Evolutionary conservation across 2,888 invertebrate genomes (phyloP).

Genomic region (Automeris io): DNA sequence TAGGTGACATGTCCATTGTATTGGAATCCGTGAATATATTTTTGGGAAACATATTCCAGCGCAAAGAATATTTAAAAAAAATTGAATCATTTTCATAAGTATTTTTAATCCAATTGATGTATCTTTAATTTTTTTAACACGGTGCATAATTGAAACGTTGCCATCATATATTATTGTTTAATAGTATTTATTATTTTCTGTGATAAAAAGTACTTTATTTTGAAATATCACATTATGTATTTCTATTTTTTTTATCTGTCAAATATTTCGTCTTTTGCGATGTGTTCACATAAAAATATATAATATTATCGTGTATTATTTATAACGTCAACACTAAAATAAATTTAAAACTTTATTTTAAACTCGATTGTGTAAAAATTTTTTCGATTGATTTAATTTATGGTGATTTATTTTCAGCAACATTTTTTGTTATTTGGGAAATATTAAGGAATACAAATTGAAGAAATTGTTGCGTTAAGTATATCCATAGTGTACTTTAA

Average conservation of each 20-base stretch:
- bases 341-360: no score
- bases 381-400: no score
- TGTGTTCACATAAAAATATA: no score
- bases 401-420: neutral
- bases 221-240: constrained; percentile 15
- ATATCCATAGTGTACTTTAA: neutral
- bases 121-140: constrained; percentile 30
- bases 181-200: constrained; percentile 72
- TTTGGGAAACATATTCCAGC: no score
- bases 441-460: neutral
- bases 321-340: no score
- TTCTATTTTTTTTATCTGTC: constrained; percentile 14
- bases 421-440: neutral
- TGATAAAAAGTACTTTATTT: constrained; percentile 47
- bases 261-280: constrained; percentile 6
- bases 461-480: neutral
- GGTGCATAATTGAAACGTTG: constrained; percentile 65
- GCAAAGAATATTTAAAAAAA: no score
- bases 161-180: constrained; percentile 56
- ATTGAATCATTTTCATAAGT: no score
- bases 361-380: no score
- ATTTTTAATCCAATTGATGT: constrained; percentile 13
- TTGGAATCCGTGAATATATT: no score
- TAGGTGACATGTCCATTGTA: no score
- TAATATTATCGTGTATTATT: no score